Evolutionary conservation across 2,888 invertebrate genomes (phyloP).

Genomic region (Drosophila mimica): DNA sequence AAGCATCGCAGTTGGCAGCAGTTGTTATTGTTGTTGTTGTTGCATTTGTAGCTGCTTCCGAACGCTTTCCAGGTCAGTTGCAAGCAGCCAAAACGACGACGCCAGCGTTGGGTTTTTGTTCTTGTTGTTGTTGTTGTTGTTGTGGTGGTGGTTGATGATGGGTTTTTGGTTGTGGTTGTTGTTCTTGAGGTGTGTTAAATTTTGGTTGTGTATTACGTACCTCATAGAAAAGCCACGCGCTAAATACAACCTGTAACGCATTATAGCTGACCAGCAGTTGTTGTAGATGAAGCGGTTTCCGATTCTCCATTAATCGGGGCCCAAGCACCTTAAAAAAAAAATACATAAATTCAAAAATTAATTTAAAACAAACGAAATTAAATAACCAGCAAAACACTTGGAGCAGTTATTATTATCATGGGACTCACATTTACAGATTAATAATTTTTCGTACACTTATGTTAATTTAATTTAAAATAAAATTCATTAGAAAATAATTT

Average conservation of each 20-base stretch:
- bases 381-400: neutral
- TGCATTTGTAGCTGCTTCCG: conserved; percentile 14
- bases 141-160: conserved; percentile 13
- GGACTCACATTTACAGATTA: no score
- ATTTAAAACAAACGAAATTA: neutral
- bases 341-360: neutral
- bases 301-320: conserved; percentile 95
- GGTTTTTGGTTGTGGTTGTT: conserved; percentile 6
- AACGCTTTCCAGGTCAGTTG: conserved; percentile 42
- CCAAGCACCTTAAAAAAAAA: conserved; percentile 89
- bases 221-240: conserved; percentile 96
- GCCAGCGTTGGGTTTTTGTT: conserved; percentile 38
- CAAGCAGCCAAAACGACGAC: conserved; percentile 55
- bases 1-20: conserved; percentile 21
- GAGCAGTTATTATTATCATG: neutral
- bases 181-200: conserved; percentile 16
- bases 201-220: conserved; percentile 86
- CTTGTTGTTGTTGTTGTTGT: conserved; percentile 14
- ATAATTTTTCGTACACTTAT: neutral
- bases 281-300: conserved; percentile 94
- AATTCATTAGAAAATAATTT: neutral
- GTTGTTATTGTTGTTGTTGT: conserved; percentile 3
- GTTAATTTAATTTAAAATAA: neutral
- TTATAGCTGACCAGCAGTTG: conserved; percentile 92
- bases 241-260: conserved; percentile 95